A percentile compares a stretch with the other conserved stretches of the same genome.
Evolutionary conservation across 2,797 vertebrate genomes (phyloP).

Genomic region (Liasis olivaceus): DNA sequence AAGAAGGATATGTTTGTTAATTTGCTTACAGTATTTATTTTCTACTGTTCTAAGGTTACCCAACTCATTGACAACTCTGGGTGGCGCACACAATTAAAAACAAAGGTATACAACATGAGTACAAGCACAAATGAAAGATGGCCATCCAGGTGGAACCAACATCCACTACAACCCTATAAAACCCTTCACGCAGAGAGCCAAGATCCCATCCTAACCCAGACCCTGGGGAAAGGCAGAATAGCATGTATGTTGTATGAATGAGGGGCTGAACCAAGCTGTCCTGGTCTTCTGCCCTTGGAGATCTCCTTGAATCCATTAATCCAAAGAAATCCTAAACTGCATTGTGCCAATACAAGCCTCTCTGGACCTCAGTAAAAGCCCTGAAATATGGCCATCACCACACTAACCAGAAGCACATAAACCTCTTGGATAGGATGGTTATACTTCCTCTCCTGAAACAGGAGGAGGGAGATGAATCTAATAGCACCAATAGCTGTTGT

Average conservation of each 20-base stretch:
- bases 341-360: neutral
- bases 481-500: neutral
- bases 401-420: neutral
- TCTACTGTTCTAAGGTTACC: neutral
- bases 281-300: neutral
- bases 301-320: neutral
- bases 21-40: neutral
- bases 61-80: neutral
- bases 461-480: neutral
- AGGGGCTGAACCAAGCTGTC: neutral
- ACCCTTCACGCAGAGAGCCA: neutral
- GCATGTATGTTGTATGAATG: neutral
- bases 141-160: neutral
- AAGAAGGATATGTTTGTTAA: neutral
- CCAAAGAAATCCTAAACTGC: neutral
- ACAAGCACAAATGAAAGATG: neutral
- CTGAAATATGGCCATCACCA: neutral
- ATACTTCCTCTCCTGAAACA: neutral
- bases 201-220: neutral
- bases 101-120: neutral
- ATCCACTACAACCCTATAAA: neutral
- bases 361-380: neutral
- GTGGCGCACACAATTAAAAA: neutral
- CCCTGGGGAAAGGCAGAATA: neutral
- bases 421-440: neutral